Base-by-base conservation (phyloP, 1,140 invertebrate species). In the Leptinotarsa lineolata region DNA sequence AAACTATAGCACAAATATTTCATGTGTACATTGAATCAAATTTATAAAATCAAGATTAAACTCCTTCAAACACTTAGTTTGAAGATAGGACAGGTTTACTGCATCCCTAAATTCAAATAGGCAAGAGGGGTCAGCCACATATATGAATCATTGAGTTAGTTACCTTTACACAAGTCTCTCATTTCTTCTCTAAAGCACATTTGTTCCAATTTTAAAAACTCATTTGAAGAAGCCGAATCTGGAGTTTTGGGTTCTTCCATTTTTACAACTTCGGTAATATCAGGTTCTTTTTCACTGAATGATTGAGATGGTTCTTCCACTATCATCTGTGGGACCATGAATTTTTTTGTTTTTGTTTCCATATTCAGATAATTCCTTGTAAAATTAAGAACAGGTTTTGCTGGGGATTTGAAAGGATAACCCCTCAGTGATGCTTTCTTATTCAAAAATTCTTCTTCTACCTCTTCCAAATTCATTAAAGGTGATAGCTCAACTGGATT, bases 181-280 rank as follows among this genome's bases (percentile, higher is more conserved):
- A 54, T 54, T 54, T 54, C 48, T 4, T 54, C 48, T 16, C 2
- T 16, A 63, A 54, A 4, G 21, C 65, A 67, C 44, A 68, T 48
- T 13, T 20, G 18, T 68, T 68, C 67, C 45, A 68, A 20, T 48
- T 68, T 68, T 18, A 21, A 18, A 48, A 68, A 68, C 18, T 68
- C 67, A 16, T 8, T 20, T 21, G 61, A 63, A 12, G 20, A 21
- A 4, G n/a, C 16, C 3, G 67, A 68, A 58, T 68, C 67, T n/a
- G 67, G 67, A 44, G 70, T 46, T 71, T 71, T 71, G 2, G 30
- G 59, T 30, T 63, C 70, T n/a, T 39, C 67, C n/a, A 54, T 16
- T 59, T 60, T 58, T 39, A 21, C 11, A 59, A 16, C 18, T 20
- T 20, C 39, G 8, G 39, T 48, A 20, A n/a, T 67, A 46, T 24